Evolutionary conservation across 2,888 invertebrate species (phyloP).

Genomic region (Mesorhabditis spiculigera): DNA sequence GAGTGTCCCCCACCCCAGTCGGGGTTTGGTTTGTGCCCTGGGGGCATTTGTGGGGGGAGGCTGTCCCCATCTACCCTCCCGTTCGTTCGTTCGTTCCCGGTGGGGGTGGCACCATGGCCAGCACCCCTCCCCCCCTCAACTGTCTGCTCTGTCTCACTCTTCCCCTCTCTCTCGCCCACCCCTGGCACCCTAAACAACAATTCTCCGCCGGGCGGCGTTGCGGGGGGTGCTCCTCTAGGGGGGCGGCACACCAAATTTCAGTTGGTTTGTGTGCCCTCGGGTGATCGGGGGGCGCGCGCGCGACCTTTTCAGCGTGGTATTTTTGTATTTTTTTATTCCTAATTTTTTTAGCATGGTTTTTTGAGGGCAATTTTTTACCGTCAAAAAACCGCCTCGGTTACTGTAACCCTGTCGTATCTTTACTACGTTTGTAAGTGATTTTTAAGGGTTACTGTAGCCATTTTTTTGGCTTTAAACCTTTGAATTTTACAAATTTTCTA

Average conservation of each 20-base stretch:
- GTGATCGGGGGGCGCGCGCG: neutral
- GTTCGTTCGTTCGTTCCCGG: neutral
- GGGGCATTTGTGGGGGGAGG: too few relatives aligned
- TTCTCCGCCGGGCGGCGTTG: neutral
- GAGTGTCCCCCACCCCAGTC: too few relatives aligned
- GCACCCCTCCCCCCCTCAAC: conserved; percentile 2
- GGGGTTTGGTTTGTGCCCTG: too few relatives aligned
- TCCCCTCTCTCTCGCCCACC: neutral
- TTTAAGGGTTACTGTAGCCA: too few relatives aligned
- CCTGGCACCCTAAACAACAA: conserved; percentile 6
- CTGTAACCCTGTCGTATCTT: too few relatives aligned
- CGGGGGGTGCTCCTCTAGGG: neutral
- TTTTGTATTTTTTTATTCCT: neutral
- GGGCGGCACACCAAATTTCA: neutral
- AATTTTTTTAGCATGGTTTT: neutral
- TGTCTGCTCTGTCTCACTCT: neutral
- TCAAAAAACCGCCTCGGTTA: too few relatives aligned
- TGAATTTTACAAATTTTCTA: too few relatives aligned
- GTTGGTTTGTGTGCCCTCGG: too few relatives aligned
- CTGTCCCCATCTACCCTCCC: too few relatives aligned
- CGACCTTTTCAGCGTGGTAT: neutral
- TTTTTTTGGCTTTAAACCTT: too few relatives aligned
- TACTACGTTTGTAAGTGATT: too few relatives aligned
- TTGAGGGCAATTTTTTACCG: neutral
- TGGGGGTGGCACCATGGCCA: conserved; percentile 3